Evolutionary conservation across 2,113 vertebrate genomes (phyloP), one percentile per base, ranked within the genome.

Genomic region (Phylloscopus whistleri): DNA sequence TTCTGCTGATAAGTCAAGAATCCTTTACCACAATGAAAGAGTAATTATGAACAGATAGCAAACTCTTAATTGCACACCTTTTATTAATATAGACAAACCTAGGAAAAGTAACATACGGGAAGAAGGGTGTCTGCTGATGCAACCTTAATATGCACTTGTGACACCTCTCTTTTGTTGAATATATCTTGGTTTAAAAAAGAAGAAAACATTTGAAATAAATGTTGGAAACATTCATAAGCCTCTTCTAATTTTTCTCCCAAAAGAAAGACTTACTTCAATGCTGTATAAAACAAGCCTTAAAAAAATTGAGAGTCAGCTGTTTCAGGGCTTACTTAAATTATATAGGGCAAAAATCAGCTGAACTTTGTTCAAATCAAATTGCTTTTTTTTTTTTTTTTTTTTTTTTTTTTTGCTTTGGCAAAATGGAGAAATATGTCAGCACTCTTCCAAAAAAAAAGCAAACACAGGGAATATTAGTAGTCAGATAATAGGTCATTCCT

Each of bases 371-470:
- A 15, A 72, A 24, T 75, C 56, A 90, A 84, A 77, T 35, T 33
- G 51, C 14, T 24, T 20, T 20, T 88, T 92, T 4, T 39, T 9
- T 30, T 3, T 58, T 30, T 24, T 20, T 20, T 88, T 92, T 4
- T 39, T 9, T 43, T 4, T 49, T 88, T 73, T 3, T 49, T 80
- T 85, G 39, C 26, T 93, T 96, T 96, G 82, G 27, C 55, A 88
- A 60, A 77, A 62, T 28, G 35, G 85, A 66, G 48, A 74, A 84
- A 95, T 73, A 33, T 55, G 10, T 44, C 46, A 58, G 8, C 67
- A 39, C 13, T 52, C 49, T 59, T 88, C 73, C 58, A 88, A 68
- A 93, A 90, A 20, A n/a, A 96, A 95, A 94, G 64, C 17, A 92
- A 96, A 94, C 67, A 75, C 10, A 81, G 43, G 16, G 13, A 84